Percentiles rank a stretch among this genome's conserved stretches.
Conservation (phyloP, 2,888 invertebrate species). For the Cerceris ruficornis region DNA sequence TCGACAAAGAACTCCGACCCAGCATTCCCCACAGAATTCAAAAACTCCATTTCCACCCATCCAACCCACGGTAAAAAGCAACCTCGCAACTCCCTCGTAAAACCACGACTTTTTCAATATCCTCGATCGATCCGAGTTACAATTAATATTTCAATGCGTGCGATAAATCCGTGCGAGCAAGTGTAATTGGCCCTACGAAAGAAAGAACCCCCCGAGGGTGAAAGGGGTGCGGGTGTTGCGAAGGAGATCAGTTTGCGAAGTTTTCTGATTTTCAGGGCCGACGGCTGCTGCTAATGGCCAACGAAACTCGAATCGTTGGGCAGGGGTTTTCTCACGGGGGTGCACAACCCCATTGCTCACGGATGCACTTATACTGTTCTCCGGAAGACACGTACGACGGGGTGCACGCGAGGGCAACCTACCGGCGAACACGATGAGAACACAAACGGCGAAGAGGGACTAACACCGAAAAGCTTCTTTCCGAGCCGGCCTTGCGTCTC, state of each 20-base stretch:
- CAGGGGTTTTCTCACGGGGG: slow-evolving; percentile 21
- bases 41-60: too few species aligned
- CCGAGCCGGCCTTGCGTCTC: slow-evolving; percentile 39
- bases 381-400: slow-evolving; percentile 24
- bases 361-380: not conserved
- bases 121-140: slow-evolving; percentile 12
- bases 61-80: too few species aligned
- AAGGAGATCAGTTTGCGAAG: slow-evolving; percentile 65
- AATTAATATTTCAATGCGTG: slow-evolving; percentile 44
- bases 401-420: not conserved
- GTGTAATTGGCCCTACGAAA: slow-evolving; percentile 22
- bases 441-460: slow-evolving; percentile 49
- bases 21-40: too few species aligned
- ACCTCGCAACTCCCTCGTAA: too few species aligned
- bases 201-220: slow-evolving; percentile 6
- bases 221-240: slow-evolving; percentile 25
- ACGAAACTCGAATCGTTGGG: slow-evolving; percentile 46
- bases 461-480: slow-evolving; percentile 64
- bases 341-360: not conserved
- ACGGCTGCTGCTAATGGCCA: slow-evolving; percentile 68
- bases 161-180: slow-evolving; percentile 44
- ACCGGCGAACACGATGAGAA: slow-evolving; percentile 44
- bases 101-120: too few species aligned
- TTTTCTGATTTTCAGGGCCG: slow-evolving; percentile 71
- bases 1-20: too few species aligned